These are phyloP conservation scores for Ceyx cyanopectus DNA, from an alignment of 2,113 vertebrate species.

Conservation along the genomic window DNA sequence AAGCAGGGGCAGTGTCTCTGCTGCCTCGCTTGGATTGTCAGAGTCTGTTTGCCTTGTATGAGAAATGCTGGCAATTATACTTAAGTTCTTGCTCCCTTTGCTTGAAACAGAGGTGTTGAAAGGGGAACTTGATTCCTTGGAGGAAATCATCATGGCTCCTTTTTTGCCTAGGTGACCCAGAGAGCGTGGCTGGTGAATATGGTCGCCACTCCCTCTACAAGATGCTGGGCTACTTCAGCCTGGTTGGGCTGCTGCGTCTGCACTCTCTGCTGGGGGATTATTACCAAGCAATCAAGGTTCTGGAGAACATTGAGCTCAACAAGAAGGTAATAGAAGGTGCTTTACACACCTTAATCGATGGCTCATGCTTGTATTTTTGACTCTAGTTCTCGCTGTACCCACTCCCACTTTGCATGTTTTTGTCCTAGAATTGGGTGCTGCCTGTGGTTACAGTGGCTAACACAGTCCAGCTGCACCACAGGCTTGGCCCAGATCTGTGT, in stretches of 20 bases:
- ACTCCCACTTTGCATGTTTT: not conserved
- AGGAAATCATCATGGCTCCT: not conserved
- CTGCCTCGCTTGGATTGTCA: not conserved
- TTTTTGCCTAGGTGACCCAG: slow-evolving; percentile 87
- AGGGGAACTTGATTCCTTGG: not conserved
- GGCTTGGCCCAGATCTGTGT: not conserved
- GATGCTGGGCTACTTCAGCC: slow-evolving; percentile 98
- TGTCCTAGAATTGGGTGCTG: not conserved
- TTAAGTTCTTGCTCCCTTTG: not conserved
- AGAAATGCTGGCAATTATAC: not conserved
- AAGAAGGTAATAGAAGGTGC: slow-evolving; percentile 86
- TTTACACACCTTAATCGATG: not conserved
- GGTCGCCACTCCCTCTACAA: slow-evolving; percentile 97
- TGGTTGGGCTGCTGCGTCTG: slow-evolving; percentile 94
- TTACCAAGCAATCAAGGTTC: slow-evolving; percentile 98
- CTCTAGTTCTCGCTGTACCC: not conserved
- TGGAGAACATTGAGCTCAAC: slow-evolving; percentile 99
- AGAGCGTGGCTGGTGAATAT: slow-evolving; percentile 99
- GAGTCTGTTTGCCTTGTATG: not conserved
- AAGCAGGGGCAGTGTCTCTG: not conserved
- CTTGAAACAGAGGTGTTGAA: not conserved
- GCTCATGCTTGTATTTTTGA: not conserved
- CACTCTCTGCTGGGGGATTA: slow-evolving; percentile 97
- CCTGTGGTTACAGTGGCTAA: not conserved
- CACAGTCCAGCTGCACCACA: not conserved